Evolutionary conservation across 2,797 vertebrate genomes (phyloP).

Genomic region (Staurois parvus): DNA sequence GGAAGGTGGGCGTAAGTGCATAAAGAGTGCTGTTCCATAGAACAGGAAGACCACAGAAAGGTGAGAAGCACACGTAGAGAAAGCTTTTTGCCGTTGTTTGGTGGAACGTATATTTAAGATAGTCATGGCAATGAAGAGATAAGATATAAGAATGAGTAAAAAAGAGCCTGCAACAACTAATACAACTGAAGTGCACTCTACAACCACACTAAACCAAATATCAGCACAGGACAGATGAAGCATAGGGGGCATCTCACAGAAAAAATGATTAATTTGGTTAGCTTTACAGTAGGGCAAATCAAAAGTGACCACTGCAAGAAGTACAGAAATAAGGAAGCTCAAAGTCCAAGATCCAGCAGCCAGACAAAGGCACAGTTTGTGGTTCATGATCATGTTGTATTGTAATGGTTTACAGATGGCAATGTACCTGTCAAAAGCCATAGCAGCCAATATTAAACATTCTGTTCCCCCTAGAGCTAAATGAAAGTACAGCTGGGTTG

Average conservation of each 20-base stretch:
- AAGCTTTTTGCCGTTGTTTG: background rate
- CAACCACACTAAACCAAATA: background rate
- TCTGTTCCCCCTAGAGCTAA: conserved; percentile 2
- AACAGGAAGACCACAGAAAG: background rate
- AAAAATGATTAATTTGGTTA: conserved; percentile 7
- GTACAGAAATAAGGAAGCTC: background rate
- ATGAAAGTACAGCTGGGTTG: background rate
- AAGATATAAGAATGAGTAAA: background rate
- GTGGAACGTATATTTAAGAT: background rate
- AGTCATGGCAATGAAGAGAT: background rate
- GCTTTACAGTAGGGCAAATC: conserved; percentile 10
- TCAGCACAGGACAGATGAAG: background rate
- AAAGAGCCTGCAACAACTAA: background rate
- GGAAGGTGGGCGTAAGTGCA: conserved; percentile 7
- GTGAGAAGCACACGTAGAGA: conserved; percentile 4
- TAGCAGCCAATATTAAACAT: conserved; percentile 6
- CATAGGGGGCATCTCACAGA: conserved; percentile 21
- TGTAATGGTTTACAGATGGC: conserved; percentile 23
- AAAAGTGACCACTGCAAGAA: conserved; percentile 7
- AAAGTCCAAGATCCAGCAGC: background rate
- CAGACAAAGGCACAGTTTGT: background rate
- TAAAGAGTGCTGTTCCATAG: background rate
- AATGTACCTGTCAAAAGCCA: conserved; percentile 15
- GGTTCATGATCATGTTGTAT: conserved; percentile 7
- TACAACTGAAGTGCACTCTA: background rate